Evolutionary conservation across 1,140 invertebrate species (phyloP).

Genomic region (fruit fly (Drosophila melanogaster)): Release_6_plus_ISO1_MT NC_004354.4:14713501-14714000

Average conservation of each 20-base stretch:
- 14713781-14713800: constrained; percentile 32
- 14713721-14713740: constrained; percentile 31
- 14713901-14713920: neutral
- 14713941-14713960: neutral
- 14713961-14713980: neutral
- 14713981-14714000: neutral
- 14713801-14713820: constrained; percentile 4
- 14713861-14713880: constrained; percentile 76
- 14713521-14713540: constrained; percentile 39
- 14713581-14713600: constrained; percentile 67
- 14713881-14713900: neutral
- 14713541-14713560: constrained; percentile 49
- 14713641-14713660: constrained; percentile 31
- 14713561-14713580: constrained; percentile 40
- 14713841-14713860: constrained; percentile 57
- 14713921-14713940: neutral
- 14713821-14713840: constrained; percentile 12
- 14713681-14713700: too few relatives aligned
- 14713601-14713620: constrained; percentile 67
- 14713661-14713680: constrained; percentile 74
- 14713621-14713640: constrained; percentile 18
- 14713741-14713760: constrained; percentile 34
- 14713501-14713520: neutral
- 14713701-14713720: neutral
- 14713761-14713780: constrained; percentile 37